A percentile compares a stretch with the other conserved stretches of the same genome.
Conservation (phyloP, 2,113 vertebrate genomes). For the Dascyllus trimaculatus region DNA sequence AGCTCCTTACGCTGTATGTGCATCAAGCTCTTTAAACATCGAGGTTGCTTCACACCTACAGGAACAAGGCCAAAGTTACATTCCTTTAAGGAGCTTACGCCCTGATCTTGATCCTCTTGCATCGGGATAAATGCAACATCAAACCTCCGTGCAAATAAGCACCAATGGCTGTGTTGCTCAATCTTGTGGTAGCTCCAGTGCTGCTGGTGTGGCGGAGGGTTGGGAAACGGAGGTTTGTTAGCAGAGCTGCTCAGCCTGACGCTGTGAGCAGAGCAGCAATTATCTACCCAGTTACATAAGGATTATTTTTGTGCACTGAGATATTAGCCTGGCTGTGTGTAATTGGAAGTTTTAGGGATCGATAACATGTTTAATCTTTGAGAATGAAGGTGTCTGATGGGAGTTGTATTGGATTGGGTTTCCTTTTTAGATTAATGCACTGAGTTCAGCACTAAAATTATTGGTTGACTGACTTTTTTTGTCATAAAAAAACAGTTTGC, state of each 20-base stretch:
- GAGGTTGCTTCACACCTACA: conserved; percentile 10
- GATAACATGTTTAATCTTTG: conserved; percentile 16
- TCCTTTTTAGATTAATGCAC: background rate
- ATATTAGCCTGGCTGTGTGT: conserved; percentile 8
- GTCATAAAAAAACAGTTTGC: too few relatives aligned
- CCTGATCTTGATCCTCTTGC: conserved; percentile 47
- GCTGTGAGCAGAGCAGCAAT: conserved; percentile 40
- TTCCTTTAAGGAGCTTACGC: conserved; percentile 12
- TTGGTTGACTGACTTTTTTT: background rate
- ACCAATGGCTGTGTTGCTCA: conserved; percentile 1
- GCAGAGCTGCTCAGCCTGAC: conserved; percentile 8
- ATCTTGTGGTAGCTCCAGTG: background rate
- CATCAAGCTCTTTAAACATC: conserved; percentile 7
- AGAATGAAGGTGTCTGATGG: background rate
- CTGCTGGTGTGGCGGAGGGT: background rate
- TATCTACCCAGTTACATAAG: conserved; percentile 42
- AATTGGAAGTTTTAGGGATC: conserved; percentile 2
- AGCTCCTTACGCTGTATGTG: conserved; percentile 47
- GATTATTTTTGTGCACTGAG: conserved; percentile 47
- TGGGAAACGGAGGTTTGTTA: conserved; percentile 37
- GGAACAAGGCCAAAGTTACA: background rate
- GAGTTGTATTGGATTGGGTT: too few relatives aligned
- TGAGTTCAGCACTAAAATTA: background rate
- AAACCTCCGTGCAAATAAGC: conserved; percentile 20
- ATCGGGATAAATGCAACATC: conserved; percentile 4